Percentiles rank a stretch among this genome's conserved stretches.
These are phyloP conservation scores for Ectropis grisescens DNA, from an alignment of 1,140 invertebrate species.

Conservation along the genomic window DNA sequence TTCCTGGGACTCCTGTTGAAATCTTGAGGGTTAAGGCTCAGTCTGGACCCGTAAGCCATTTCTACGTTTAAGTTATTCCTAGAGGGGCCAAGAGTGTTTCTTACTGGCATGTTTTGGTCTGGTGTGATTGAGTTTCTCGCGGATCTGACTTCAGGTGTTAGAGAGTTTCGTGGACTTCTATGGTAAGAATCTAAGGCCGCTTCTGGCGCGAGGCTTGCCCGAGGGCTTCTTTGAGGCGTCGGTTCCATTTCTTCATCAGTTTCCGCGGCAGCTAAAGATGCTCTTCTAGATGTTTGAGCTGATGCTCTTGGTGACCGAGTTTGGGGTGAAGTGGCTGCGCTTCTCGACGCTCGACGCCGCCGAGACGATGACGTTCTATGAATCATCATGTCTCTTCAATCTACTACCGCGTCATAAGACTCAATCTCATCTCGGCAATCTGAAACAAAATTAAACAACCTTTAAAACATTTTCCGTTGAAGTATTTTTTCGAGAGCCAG, in stretches of 20 bases:
- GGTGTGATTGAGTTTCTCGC: conserved; percentile 73
- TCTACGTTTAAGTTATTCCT: conserved; percentile 75
- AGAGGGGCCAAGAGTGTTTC: conserved; percentile 69
- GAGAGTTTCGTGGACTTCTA: conserved; percentile 73
- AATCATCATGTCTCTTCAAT: conserved; percentile 63
- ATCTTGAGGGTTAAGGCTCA: conserved; percentile 71
- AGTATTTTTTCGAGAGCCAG: conserved; percentile 4
- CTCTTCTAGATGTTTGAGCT: conserved; percentile 50
- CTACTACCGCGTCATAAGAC: too few relatives aligned
- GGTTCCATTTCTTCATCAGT: conserved; percentile 62
- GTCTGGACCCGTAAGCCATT: conserved; percentile 57
- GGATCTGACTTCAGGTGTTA: conserved; percentile 71
- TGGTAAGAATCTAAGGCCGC: conserved; percentile 71
- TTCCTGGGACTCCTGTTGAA: conserved; percentile 77
- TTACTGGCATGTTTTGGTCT: conserved; percentile 60
- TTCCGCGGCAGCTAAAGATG: conserved; percentile 51
- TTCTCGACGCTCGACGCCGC: conserved; percentile 74
- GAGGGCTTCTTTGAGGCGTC: conserved; percentile 70
- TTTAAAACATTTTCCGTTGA: too few relatives aligned
- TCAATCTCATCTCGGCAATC: background rate
- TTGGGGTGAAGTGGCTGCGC: conserved; percentile 75
- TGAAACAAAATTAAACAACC: too few relatives aligned
- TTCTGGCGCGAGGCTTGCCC: conserved; percentile 75
- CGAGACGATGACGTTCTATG: conserved; percentile 76
- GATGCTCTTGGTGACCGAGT: conserved; percentile 60